Percentiles rank a stretch among this genome's conserved stretches.
These are phyloP conservation scores for Bubalus kerabau DNA, from an alignment of 2,113 vertebrate genomes.

Conservation along the genomic window DNA sequence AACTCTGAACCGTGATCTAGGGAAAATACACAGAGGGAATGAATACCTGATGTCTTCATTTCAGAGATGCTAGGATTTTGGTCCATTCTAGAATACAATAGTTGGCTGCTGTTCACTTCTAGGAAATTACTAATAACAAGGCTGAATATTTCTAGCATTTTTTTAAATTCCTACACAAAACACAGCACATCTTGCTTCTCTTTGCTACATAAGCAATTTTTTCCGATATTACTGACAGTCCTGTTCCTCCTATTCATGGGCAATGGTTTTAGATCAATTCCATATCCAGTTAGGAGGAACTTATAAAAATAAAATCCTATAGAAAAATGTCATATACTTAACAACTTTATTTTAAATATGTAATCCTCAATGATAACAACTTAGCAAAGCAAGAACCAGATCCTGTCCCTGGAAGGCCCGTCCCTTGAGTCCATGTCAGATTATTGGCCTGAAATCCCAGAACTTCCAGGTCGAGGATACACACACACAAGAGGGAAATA, in stretches of 20 bases:
- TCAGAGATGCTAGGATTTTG: neutral
- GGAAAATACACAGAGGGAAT: neutral
- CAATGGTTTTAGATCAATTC: neutral
- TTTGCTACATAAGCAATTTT: neutral
- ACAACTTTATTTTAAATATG: neutral
- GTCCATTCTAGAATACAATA: neutral
- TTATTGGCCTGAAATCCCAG: neutral
- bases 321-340: neutral
- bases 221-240: neutral
- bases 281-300: neutral
- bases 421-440: neutral
- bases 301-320: neutral
- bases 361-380: neutral
- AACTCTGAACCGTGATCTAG: neutral
- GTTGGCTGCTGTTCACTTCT: neutral
- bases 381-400: neutral
- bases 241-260: neutral
- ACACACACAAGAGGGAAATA: neutral
- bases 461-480: neutral
- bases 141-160: neutral
- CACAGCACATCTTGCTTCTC: neutral
- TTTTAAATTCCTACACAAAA: neutral
- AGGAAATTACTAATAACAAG: neutral
- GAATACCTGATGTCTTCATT: neutral
- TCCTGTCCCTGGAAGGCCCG: neutral